phyloP scores from a whole-genome alignment of 2,888 invertebrate genomes.

The Spicauda simplicius region DNA sequence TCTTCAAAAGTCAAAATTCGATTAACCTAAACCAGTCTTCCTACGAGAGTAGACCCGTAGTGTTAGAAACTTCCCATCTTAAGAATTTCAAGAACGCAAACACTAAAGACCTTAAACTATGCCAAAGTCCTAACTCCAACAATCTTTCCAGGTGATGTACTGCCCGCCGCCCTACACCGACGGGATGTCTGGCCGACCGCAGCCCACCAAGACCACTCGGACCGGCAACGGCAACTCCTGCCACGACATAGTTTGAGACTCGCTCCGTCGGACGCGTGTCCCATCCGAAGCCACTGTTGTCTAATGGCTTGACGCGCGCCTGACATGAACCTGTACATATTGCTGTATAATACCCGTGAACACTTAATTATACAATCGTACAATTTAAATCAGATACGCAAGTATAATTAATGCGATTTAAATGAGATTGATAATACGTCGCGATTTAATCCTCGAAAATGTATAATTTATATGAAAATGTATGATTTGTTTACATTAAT shows the following conservation, averaged over 20 bases:
- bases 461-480: not conserved
- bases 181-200: conserved; percentile 75
- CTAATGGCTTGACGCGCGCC: conserved; percentile 44
- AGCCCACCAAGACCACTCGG: conserved; percentile 87
- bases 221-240: conserved; percentile 89
- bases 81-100: not conserved
- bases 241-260: conserved; percentile 82
- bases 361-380: too few species aligned
- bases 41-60: too few species aligned
- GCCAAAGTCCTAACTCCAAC: not conserved
- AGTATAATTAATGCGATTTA: conserved; percentile 9
- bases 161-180: conserved; percentile 81
- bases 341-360: too few species aligned
- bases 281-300: conserved; percentile 67
- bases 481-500: conserved; percentile 2
- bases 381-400: not conserved
- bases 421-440: conserved; percentile 12
- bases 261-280: conserved; percentile 64
- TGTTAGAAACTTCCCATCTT: too few species aligned
- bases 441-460: conserved; percentile 3
- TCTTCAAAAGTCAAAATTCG: too few species aligned
- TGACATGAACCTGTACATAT: conserved; percentile 1
- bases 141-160: conserved; percentile 81
- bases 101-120: not conserved
- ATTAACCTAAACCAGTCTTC: too few species aligned